Evolutionary conservation across 23 tunicate species (phyloP), one percentile per base, ranked within the genome.

Genomic region (Corella eumyota): DNA sequence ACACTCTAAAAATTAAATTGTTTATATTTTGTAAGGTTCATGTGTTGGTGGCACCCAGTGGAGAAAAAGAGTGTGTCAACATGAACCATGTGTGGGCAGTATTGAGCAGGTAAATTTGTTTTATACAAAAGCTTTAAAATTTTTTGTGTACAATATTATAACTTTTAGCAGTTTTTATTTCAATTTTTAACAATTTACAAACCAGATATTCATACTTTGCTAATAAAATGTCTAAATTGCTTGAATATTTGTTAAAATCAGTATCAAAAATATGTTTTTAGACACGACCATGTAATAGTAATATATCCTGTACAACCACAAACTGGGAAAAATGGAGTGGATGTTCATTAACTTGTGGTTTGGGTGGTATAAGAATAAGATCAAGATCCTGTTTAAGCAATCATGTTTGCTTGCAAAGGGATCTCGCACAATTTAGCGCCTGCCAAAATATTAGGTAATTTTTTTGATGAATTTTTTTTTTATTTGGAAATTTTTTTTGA

Each of bases 271-370:
- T n/a, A n/a, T n/a, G n/a, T 20, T 20, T 0, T 21, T 28, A 74
- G 80, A 47, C 35, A 20, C 69, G 60, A 25, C 4, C 20, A 6
- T 74, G 80, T 55, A 66, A 52, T 21, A 34, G 1, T 26, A 20
- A 51, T 9, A 64, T 5, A 6, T 61, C 70, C 23, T 74, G 80
- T 49, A 50, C 2, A 6, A 57, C 58, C 58, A 30, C 69, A 37
- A 26, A 66, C 1, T 75, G 82, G 82, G 57, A 36, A 45, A 13
- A 6, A 19, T 75, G 82, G 82, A 57, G 73, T 56, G 66, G 36
- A 34, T 75, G 82, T 30, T 45, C 62, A 21, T 29, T 19, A 15
- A 35, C 87, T 5, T 79, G 87, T 34, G 87, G 87, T n/a, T n/a
- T n/a, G 2, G 70, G 64, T 19, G 77, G 87, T 7, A 50, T 64